Evolutionary conservation across 2,888 invertebrate genomes (phyloP), one percentile per base, ranked within the genome.

Genomic region (Apeira syringaria): DNA sequence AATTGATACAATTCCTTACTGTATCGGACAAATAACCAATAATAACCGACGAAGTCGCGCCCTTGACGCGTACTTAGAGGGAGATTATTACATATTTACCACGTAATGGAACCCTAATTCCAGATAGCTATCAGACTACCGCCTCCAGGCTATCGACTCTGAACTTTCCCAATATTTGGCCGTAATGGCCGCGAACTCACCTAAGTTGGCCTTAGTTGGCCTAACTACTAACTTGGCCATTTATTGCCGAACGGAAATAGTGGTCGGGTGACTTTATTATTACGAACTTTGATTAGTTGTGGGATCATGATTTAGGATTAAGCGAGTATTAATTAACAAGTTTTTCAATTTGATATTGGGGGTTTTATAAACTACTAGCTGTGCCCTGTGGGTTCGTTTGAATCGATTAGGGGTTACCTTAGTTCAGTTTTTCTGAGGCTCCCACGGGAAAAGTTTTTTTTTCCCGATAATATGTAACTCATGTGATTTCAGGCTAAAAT

Each of bases 81-180:
- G 7, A 20, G 20, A 20, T 20, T 6, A 6, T 2, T 5, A 7
- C 4, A 20, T 7, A 20, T 5, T 20, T 20, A 20, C 20, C 7
- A 7, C 20, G 20, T 7, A 20, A 5, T 20, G 20, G 5, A 32
- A 6, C 7, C 11, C 22, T 11, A 18, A 17, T 5, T 26, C 11
- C 27, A 28, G 28, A 28, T 28, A 32, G 12, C 22, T 28, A 37
- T 30, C 29, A 20, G 36, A 9, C n/a, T 15, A 2, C n/a, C 15
- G 10, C 15, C 24, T 5, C 18, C 26, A 20, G 39, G 18, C 17
- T 32, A 32, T 31, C 31, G 30, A 43, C 36, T 34, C 35, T 10
- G 20, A 53, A 53, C 42, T 53, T 53, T 47, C 44, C 47, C 53
- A 53, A 53, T 53, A 53, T 50, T 47, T 18, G 38, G 33, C 28